Evolutionary conservation across 2,113 vertebrate species (phyloP), one percentile per base, ranked within the genome.

Genomic region (Ciconia boyciana): DNA sequence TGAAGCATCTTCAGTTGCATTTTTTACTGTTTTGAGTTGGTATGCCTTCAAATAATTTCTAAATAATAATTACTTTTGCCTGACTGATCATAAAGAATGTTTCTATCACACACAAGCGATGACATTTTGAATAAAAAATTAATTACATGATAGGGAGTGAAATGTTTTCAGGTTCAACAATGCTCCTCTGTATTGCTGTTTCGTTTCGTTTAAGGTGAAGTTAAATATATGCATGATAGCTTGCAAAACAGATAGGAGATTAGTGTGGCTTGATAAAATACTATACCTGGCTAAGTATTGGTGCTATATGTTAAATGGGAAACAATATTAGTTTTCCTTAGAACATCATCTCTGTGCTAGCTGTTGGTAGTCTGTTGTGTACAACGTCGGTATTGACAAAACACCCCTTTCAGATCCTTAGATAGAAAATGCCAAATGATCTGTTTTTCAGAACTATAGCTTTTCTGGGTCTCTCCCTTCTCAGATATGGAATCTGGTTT

Each of bases 101-200:
- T 93, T 89, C 80, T 66, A 39, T 94, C 57, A 24, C 71, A 76
- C 21, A 46, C 60, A 90, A 89, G 86, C 34, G 82, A 79, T 77
- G 93, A 92, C 71, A 94, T 81, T 88, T 85, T 74, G 61, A 94
- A 80, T 86, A 83, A 97, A 93, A 96, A 84, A 96, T 93, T 94
- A 94, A 97, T 96, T 93, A 86, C 43, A 11, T 41, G 64, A 61
- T 87, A 70, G 43, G 58, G 28, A 94, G 52, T 20, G 78, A 85
- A 89, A 62, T 89, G 64, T 90, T 96, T 81, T 75, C 58, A 71
- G 55, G 16, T 90, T 94, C 61, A 91, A 44, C 41, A 74, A 43
- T 66, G 36, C 28, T 83, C 91, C 49, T 77, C 32, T 48, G 13
- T 25, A 79, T 36, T 68, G 68, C 65, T 84, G 60, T 49, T 82